Base-by-base conservation (phyloP, 2,113 vertebrate species). In the Sclerurus mexicanus region DNA sequence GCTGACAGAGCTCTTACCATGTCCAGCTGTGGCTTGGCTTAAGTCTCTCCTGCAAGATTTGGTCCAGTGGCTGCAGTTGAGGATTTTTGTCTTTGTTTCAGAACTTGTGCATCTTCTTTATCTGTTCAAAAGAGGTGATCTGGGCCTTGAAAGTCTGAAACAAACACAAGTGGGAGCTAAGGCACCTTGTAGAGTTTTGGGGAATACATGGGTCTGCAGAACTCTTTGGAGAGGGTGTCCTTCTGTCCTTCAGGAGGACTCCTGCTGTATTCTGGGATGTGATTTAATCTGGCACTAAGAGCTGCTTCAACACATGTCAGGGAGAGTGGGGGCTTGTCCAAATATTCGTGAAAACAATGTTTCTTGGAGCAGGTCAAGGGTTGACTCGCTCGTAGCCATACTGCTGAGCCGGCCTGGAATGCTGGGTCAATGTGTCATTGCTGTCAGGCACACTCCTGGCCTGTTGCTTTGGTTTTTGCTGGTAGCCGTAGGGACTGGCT, bases 311-410 rank as follows among this genome's bases (percentile, higher is more conserved):
- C 71, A 49, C 2, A 0, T 35, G 59, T 37, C 39, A 30, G 11
- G 44, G 15, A 40, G 67, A 33, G 24, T 10, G 4, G 31, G 52
- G 30, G 4, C 42, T 68, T 77, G 39, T 44, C 59, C 37, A 55
- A 16, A 47, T 5, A 4, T 37, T 22, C 9, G 13, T 60, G 35
- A 9, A 35, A 77, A 17, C 7, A 3, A 0, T 13, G 3, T 39
- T 37, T 58, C n/a, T 59, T 84, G 72, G 52, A 7, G 22, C 39
- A n/a, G 52, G 66, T 40, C 22, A 30, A n/a, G 44, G 6, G 27
- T 27, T 60, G 66, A 66, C 40, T 31, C 22, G 13, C 15, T 14
- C 23, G 2, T 71, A 11, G n/a, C 24, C 2, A 0, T 67, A 7
- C 52, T 62, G 4, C 47, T 53, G 39, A 35, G 60, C 44, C 75